Base-by-base conservation (phyloP, 2,797 vertebrate species). In the Gymnoscopelus braueri region DNA sequence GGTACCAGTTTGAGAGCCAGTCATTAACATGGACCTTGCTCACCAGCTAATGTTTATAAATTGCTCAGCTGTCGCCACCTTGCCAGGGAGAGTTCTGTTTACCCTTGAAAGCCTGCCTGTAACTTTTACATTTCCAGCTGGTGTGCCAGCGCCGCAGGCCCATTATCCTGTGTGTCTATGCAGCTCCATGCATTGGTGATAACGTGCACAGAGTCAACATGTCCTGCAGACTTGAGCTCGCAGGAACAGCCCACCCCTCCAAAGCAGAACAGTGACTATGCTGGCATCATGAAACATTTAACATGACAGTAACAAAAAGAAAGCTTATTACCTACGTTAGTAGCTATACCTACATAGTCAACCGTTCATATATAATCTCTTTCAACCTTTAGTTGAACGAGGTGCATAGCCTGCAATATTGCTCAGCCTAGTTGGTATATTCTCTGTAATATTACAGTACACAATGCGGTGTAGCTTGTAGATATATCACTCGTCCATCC, bases 161-260 rank as follows among this genome's bases (percentile, higher is more conserved):
- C 83, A 93, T 95, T 94, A 94, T 95, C 93, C 92, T 80, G 81
- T 69, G 88, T 91, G 89, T 91, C 91, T 93, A 94, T 95, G 93
- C 94, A 91, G 92, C 72, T 80, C 84, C 94, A 93, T 92, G 93
- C 90, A 82, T 87, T 83, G 84, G 87, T 90, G 89, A 89, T 92
- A 91, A 91, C 88, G 88, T 92, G 87, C 79, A 23, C 87, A 89
- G 89, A 93, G 93, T 94, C 93, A 94, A 94, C 92, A 94, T 72
- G 81, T 89, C 90, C 85, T 74, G 80, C 74, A 69, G 84, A 77
- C 72, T 61, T 15, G 83, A 83, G 81, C 86, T 84, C 47, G 62
- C 81, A 72, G 82, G 84, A 81, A 77, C 56, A 29, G 44, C 51
- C 73, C 75, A 69, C 67, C 68, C 69, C 56, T 72, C 67, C 74